phyloP scores from a whole-genome alignment of 2,113 vertebrate genomes.

The Myotis lucifugus region DNA sequence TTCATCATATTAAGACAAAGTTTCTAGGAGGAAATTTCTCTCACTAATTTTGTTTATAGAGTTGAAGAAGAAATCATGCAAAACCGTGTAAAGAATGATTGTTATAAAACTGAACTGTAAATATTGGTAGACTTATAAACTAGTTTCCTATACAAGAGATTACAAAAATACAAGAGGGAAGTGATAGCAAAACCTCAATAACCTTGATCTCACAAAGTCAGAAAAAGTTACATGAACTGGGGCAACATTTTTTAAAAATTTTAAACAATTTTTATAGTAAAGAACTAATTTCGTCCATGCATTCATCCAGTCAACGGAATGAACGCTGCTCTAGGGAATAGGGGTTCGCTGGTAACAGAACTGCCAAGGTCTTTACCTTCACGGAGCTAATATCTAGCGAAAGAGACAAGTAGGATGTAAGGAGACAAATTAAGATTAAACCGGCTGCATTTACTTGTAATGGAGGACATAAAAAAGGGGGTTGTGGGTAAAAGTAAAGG shows the following conservation, averaged over 20 bases:
- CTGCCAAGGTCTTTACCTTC: neutral
- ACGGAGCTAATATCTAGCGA: neutral
- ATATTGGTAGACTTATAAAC: neutral
- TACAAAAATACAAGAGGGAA: conserved; percentile 30
- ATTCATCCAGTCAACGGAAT: neutral
- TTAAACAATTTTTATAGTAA: neutral
- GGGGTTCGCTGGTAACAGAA: neutral
- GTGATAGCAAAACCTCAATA: neutral
- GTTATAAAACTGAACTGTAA: neutral
- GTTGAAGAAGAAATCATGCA: neutral
- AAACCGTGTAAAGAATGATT: neutral
- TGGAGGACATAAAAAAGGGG: neutral
- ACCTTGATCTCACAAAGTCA: neutral
- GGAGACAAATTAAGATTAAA: neutral
- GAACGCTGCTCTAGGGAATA: neutral
- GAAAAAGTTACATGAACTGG: neutral
- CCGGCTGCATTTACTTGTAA: neutral
- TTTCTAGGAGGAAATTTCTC: neutral
- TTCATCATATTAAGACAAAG: neutral
- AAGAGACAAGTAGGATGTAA: neutral
- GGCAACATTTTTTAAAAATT: neutral
- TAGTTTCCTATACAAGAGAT: neutral
- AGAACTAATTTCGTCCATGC: neutral
- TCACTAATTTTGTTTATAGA: conserved; percentile 17
- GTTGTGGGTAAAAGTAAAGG: neutral